These are phyloP conservation scores for Ctenoplectra terminalis DNA, from an alignment of 1,140 invertebrate genomes.

Conservation along the genomic window DNA sequence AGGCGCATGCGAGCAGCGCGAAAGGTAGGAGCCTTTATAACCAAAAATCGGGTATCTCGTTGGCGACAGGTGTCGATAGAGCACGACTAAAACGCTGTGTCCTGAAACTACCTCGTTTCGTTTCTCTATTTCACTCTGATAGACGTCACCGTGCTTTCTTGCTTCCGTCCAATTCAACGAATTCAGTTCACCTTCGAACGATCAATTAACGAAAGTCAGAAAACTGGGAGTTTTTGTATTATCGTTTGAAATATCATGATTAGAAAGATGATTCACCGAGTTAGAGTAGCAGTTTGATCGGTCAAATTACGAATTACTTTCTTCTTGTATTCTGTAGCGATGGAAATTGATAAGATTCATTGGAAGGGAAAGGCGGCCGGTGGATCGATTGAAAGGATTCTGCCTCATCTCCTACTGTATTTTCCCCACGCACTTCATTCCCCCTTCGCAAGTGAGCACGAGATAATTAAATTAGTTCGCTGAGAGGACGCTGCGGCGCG, in stretches of 20 bases:
- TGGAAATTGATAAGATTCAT: neutral
- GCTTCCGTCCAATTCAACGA: neutral
- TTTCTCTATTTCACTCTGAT: too few relatives aligned
- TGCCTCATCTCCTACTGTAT: conserved; percentile 13
- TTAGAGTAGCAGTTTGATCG: neutral
- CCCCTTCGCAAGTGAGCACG: neutral
- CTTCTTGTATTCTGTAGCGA: neutral
- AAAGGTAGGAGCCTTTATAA: conserved; percentile 12
- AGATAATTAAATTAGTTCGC: conserved; percentile 62
- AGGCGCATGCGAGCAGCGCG: conserved; percentile 28
- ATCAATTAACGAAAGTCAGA: conserved; percentile 17
- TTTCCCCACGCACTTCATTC: conserved; percentile 18
- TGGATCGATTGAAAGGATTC: conserved; percentile 35
- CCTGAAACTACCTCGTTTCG: too few relatives aligned
- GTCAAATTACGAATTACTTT: neutral
- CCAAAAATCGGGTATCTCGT: neutral
- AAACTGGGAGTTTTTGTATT: neutral
- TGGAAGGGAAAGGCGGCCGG: neutral
- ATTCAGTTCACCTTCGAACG: neutral
- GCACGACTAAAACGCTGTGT: too few relatives aligned
- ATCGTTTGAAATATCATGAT: neutral
- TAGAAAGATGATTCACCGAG: too few relatives aligned
- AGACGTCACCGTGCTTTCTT: too few relatives aligned
- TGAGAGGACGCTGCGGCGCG: conserved; percentile 34
- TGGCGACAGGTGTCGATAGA: neutral